Conservation (phyloP, 2,888 invertebrate genomes). For the Tipula unca region DNA sequence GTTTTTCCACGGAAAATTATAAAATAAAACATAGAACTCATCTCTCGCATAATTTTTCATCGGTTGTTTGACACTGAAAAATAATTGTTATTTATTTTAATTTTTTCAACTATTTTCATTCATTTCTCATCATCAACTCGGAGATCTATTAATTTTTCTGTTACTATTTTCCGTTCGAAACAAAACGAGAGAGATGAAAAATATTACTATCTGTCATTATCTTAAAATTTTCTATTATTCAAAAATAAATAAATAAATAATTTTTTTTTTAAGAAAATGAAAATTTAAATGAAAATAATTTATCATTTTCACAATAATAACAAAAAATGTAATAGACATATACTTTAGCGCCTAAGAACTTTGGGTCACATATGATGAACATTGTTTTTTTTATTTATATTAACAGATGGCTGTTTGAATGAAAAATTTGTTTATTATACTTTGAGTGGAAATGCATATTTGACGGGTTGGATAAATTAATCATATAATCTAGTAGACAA, state of each 20-base stretch:
- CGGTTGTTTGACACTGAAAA: neutral
- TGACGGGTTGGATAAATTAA: neutral
- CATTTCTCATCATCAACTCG: neutral
- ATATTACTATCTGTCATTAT: constrained; percentile 8
- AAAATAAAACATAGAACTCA: neutral
- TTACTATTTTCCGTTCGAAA: neutral
- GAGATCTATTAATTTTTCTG: constrained; percentile 2
- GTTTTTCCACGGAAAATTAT: neutral
- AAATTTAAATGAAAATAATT: constrained; percentile 14
- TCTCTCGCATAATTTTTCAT: neutral
- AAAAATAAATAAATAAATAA: neutral
- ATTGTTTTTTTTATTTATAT: neutral
- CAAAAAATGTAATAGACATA: neutral
- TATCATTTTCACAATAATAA: constrained; percentile 14
- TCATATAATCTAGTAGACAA: neutral
- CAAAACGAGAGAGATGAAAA: neutral
- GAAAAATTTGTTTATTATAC: neutral
- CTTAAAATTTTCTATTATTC: neutral
- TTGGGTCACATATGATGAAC: neutral
- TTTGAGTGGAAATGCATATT: neutral
- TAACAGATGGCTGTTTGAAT: neutral
- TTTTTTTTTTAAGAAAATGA: neutral
- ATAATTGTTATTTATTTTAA: constrained; percentile 8
- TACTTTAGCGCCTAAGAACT: neutral
- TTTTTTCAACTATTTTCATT: neutral